Conservation (phyloP, 2,888 invertebrate genomes). For the Euplagia quadripunctaria region DNA sequence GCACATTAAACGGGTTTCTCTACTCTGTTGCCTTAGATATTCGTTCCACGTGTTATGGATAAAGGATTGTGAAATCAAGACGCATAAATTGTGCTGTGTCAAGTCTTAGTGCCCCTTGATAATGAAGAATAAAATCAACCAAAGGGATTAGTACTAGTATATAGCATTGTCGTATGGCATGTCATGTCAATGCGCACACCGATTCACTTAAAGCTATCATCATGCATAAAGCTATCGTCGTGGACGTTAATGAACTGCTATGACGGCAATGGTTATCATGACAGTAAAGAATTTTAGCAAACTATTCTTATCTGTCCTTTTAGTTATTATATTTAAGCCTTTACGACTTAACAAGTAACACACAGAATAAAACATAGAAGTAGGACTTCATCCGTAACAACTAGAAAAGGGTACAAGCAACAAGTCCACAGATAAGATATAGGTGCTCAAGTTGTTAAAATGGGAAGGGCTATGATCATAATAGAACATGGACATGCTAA, state of each 20-base stretch:
- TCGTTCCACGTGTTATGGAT: neutral
- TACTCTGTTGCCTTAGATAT: neutral
- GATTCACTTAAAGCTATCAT: neutral
- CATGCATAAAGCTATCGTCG: neutral
- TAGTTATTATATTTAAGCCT: neutral
- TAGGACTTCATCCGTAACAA: neutral
- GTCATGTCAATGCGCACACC: neutral
- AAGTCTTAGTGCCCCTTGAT: neutral
- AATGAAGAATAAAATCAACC: neutral
- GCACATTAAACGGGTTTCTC: neutral
- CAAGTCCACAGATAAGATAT: slow-evolving; percentile 2
- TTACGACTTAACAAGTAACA: neutral
- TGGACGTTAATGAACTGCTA: neutral
- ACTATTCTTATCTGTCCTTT: too few relatives aligned
- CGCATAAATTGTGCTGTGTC: neutral
- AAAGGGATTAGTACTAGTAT: neutral
- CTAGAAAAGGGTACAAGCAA: neutral
- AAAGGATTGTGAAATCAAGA: neutral
- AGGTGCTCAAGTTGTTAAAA: slow-evolving; percentile 6
- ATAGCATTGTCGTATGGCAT: neutral
- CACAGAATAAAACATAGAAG: neutral
- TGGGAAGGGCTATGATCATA: slow-evolving; percentile 22
- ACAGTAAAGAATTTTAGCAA: neutral
- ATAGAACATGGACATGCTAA: slow-evolving; percentile 38
- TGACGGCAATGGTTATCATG: neutral